These are phyloP conservation scores for Heliothis subflexa DNA, from an alignment of 1,140 invertebrate species.

Conservation along the genomic window DNA sequence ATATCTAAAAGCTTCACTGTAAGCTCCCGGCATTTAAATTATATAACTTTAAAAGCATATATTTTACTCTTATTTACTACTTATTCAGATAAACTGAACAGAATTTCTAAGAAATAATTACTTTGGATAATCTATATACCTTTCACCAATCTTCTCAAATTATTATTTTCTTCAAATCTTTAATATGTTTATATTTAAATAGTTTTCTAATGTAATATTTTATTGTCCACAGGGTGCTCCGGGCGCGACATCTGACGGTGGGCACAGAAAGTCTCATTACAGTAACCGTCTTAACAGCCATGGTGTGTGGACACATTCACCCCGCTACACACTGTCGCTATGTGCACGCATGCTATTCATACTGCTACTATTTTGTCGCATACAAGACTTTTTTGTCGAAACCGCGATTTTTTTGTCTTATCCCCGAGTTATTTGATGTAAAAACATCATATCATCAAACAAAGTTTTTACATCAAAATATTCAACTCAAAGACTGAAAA, in stretches of 20 bases:
- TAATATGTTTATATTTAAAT: neutral
- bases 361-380: neutral
- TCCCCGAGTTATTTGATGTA: neutral
- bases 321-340: slow-evolving; percentile 48
- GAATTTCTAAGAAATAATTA: too few species aligned
- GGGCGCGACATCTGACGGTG: slow-evolving; percentile 84
- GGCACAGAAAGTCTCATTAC: slow-evolving; percentile 89
- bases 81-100: too few species aligned
- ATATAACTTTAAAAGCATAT: too few species aligned
- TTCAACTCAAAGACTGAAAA: too few species aligned
- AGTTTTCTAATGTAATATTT: slow-evolving; percentile 17
- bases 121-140: too few species aligned
- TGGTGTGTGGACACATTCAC: slow-evolving; percentile 84
- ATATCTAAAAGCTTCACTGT: too few species aligned
- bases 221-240: slow-evolving; percentile 72
- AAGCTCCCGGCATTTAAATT: too few species aligned
- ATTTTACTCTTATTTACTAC: too few species aligned
- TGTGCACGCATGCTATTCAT: slow-evolving; percentile 39
- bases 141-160: too few species aligned
- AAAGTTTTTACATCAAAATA: neutral
- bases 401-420: neutral
- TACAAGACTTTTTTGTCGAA: neutral
- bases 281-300: slow-evolving; percentile 89
- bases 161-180: too few species aligned
- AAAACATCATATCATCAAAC: too few species aligned